Evolutionary conservation across 2,888 invertebrate genomes (phyloP).

Genomic region (Anodontia alba): DNA sequence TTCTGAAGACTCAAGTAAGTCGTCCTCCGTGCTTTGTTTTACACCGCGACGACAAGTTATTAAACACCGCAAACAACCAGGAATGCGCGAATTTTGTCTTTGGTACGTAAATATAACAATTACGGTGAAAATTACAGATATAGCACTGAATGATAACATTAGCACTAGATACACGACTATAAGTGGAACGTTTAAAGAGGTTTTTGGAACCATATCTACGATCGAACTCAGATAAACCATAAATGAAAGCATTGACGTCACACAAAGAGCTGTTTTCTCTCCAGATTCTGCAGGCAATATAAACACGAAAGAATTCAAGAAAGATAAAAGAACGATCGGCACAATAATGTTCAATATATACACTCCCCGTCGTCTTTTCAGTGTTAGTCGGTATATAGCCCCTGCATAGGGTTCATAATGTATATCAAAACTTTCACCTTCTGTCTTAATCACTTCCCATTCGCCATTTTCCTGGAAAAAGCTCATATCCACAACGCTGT

Average conservation of each 20-base stretch:
- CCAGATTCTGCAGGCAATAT: constrained; percentile 44
- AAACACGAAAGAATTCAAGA: constrained; percentile 48
- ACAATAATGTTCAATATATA: constrained; percentile 48
- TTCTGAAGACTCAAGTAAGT: not conserved
- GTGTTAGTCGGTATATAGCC: constrained; percentile 37
- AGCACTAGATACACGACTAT: constrained; percentile 48
- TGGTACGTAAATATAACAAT: constrained; percentile 49
- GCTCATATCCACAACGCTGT: constrained; percentile 37
- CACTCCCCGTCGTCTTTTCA: constrained; percentile 35
- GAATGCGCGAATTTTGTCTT: constrained; percentile 31
- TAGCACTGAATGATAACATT: constrained; percentile 46
- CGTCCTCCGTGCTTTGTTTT: not conserved
- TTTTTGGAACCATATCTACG: constrained; percentile 49
- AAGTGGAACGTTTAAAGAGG: constrained; percentile 43
- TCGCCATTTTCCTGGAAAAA: constrained; percentile 48
- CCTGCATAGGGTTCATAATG: constrained; percentile 39
- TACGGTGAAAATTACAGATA: constrained; percentile 45
- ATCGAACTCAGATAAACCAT: constrained; percentile 49
- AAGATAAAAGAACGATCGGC: constrained; percentile 41
- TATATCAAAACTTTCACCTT: constrained; percentile 34
- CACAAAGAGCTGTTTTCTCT: constrained; percentile 47
- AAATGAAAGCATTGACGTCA: constrained; percentile 49
- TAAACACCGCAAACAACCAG: constrained; percentile 34
- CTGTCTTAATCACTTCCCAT: constrained; percentile 42
- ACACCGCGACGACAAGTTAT: constrained; percentile 20